A percentile compares a stretch with the other conserved stretches of the same genome.
Evolutionary conservation across 2,888 invertebrate species (phyloP).

Genomic region (Acronicta psi): DNA sequence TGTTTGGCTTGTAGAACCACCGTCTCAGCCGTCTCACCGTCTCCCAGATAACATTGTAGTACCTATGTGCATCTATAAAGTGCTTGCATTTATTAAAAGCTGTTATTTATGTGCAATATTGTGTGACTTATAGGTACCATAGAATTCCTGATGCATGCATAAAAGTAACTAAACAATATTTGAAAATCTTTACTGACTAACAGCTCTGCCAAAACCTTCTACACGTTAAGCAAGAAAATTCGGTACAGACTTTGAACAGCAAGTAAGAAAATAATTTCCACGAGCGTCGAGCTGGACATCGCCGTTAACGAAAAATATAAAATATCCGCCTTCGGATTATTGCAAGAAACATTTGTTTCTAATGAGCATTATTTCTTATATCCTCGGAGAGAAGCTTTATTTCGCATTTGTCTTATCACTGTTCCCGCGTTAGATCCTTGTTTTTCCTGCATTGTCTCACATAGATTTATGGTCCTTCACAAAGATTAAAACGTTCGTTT

Average conservation of each 20-base stretch:
- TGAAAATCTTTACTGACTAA: slow-evolving; percentile 25
- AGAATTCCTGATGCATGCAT: too few species aligned
- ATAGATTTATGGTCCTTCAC: slow-evolving; percentile 62
- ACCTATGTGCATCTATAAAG: too few species aligned
- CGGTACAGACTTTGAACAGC: slow-evolving; percentile 39
- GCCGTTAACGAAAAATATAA: slow-evolving; percentile 43
- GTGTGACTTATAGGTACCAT: too few species aligned
- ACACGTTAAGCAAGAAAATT: slow-evolving; percentile 47
- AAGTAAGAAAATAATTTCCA: slow-evolving; percentile 47
- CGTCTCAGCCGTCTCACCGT: too few species aligned
- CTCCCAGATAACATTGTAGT: too few species aligned
- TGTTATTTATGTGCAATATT: too few species aligned
- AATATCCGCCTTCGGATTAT: slow-evolving; percentile 43
- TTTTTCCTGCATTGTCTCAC: slow-evolving; percentile 61
- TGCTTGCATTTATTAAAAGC: too few species aligned
- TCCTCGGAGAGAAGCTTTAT: slow-evolving; percentile 57
- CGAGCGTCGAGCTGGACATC: slow-evolving; percentile 39
- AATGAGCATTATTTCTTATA: slow-evolving; percentile 58
- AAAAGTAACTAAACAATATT: slow-evolving; percentile 6
- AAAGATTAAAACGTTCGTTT: slow-evolving; percentile 56
- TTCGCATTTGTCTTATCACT: slow-evolving; percentile 67
- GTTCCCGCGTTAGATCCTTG: slow-evolving; percentile 46
- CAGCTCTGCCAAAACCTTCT: slow-evolving; percentile 24
- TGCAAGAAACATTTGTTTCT: slow-evolving; percentile 51
- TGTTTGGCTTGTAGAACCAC: slow-evolving; percentile 16